A percentile compares a stretch with the other conserved stretches of the same genome.
These are phyloP conservation scores for Eupithecia inturbata DNA, from an alignment of 2,888 invertebrate species.

Conservation along the genomic window DNA sequence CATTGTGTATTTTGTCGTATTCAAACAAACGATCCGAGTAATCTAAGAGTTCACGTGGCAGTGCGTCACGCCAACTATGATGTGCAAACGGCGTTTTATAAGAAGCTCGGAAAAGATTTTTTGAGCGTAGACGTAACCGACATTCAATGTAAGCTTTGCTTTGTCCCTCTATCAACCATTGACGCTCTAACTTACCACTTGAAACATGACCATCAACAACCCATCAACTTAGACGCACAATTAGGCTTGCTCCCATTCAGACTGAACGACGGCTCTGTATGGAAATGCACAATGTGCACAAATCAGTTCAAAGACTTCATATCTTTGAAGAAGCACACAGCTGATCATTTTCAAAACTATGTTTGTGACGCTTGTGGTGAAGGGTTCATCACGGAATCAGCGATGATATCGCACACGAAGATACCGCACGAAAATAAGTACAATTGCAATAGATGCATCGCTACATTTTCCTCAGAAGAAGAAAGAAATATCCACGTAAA, in stretches of 20 bases:
- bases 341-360: constrained; percentile 77
- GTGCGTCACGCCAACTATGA: constrained; percentile 71
- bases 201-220: constrained; percentile 73
- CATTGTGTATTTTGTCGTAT: constrained; percentile 77
- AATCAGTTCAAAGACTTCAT: constrained; percentile 76
- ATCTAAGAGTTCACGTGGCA: constrained; percentile 67
- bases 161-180: constrained; percentile 65
- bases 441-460: constrained; percentile 73
- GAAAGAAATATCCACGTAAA: constrained; percentile 75
- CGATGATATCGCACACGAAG: constrained; percentile 76
- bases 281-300: constrained; percentile 77
- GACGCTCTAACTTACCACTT: constrained; percentile 70
- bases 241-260: constrained; percentile 74
- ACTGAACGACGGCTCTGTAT: constrained; percentile 70
- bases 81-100: constrained; percentile 75
- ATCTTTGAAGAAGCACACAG: constrained; percentile 74
- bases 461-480: constrained; percentile 72
- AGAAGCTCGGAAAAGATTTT: constrained; percentile 76
- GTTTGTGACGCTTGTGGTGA: constrained; percentile 80
- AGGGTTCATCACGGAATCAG: constrained; percentile 77
- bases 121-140: constrained; percentile 76
- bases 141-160: constrained; percentile 76
- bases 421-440: constrained; percentile 78
- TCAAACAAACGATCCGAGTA: constrained; percentile 71
- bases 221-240: constrained; percentile 70